A percentile compares a stretch with the other conserved stretches of the same genome.
phyloP scores from a whole-genome alignment of 2,797 vertebrate genomes.

The Neomorphus geoffroyi region DNA sequence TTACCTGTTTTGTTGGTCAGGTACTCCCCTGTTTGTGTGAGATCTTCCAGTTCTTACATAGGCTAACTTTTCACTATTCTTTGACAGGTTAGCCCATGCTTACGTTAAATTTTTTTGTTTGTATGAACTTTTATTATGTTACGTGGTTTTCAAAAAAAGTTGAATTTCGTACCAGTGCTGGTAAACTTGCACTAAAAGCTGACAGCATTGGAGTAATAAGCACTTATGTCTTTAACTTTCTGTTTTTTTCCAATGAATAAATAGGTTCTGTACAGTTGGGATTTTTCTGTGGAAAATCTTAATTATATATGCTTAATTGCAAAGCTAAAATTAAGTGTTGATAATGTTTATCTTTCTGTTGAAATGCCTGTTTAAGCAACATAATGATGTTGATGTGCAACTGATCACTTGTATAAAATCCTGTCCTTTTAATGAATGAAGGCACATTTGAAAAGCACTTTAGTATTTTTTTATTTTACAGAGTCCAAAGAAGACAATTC shows the following conservation, averaged over 20 bases:
- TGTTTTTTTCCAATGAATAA: not conserved
- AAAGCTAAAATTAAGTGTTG: conserved; percentile 30
- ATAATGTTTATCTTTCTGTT: conserved; percentile 54
- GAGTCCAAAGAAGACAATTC: conserved; percentile 20
- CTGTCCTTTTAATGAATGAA: not conserved
- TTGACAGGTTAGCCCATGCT: not conserved
- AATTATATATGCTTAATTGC: not conserved
- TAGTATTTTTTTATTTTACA: not conserved
- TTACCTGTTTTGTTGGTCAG: not conserved
- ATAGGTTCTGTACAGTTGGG: not conserved
- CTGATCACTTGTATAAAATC: not conserved
- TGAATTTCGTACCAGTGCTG: not conserved
- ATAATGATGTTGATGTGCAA: not conserved
- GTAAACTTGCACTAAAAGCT: not conserved
- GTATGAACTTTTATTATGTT: not conserved
- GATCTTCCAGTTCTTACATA: not conserved
- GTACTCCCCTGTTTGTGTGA: not conserved
- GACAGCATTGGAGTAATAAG: not conserved
- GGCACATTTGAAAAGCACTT: conserved; percentile 50
- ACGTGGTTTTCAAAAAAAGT: not conserved
- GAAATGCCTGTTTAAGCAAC: conserved; percentile 4
- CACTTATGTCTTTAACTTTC: not conserved
- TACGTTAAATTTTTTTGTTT: not conserved
- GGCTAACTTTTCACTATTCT: not conserved
- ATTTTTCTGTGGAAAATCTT: conserved; percentile 33